These are phyloP conservation scores for Salvelinus fontinalis DNA, from an alignment of 2,113 vertebrate species.

Conservation along the genomic window DNA sequence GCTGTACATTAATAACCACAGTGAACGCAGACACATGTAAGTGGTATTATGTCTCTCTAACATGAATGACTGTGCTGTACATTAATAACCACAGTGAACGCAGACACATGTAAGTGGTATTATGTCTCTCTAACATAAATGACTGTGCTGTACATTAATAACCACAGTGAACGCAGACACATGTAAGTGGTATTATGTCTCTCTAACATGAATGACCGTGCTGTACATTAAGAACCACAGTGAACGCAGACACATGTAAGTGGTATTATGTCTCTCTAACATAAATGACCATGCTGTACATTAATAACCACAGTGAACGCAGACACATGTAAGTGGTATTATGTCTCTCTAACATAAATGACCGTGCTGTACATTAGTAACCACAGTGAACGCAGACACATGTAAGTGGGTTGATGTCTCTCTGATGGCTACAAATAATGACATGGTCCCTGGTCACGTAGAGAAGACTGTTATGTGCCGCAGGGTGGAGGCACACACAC, in stretches of 20 bases:
- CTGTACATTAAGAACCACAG: neutral
- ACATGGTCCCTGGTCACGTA: slow-evolving; percentile 71
- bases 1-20: neutral
- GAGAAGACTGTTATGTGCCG: slow-evolving; percentile 47
- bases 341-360: slow-evolving; percentile 58
- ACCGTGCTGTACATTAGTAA: neutral
- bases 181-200: slow-evolving; percentile 52
- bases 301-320: neutral
- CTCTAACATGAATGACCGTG: slow-evolving; percentile 53
- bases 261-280: slow-evolving; percentile 58
- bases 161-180: neutral
- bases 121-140: slow-evolving; percentile 58
- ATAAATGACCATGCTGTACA: slow-evolving; percentile 51
- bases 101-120: slow-evolving; percentile 24
- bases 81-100: neutral
- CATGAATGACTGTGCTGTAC: slow-evolving; percentile 53
- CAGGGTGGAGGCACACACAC: neutral
- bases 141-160: slow-evolving; percentile 1
- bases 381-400: neutral
- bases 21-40: neutral
- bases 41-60: slow-evolving; percentile 45
- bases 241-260: neutral
- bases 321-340: slow-evolving; percentile 28
- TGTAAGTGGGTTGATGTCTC: slow-evolving; percentile 61
- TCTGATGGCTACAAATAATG: slow-evolving; percentile 72